phyloP scores from a whole-genome alignment of 1,140 invertebrate species.

The Trichogramma pretiosum region DNA sequence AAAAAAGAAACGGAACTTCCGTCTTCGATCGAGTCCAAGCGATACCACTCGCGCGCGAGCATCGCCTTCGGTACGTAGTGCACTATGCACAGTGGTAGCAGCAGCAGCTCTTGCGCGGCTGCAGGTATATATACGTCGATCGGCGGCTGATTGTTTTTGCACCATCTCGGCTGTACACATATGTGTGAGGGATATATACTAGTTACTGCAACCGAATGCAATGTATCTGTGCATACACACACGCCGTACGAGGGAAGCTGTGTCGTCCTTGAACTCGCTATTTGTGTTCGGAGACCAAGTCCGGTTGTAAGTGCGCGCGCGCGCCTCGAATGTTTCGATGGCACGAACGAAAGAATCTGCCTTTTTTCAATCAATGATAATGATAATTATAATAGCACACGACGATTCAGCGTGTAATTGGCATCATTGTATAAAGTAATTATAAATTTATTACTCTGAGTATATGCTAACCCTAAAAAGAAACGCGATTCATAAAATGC shows the following conservation, averaged over 20 bases:
- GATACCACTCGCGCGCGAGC: constrained; percentile 19
- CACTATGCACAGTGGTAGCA: background rate
- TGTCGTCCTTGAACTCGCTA: too few relatives aligned
- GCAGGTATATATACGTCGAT: background rate
- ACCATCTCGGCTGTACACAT: background rate
- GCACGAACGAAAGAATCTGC: too few relatives aligned
- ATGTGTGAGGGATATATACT: too few relatives aligned
- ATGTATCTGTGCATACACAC: constrained; percentile 20
- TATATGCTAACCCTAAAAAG: too few relatives aligned
- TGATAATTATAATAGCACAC: too few relatives aligned
- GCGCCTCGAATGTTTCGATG: too few relatives aligned
- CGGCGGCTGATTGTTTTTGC: constrained; percentile 7
- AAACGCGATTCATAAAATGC: background rate
- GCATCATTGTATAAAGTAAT: too few relatives aligned
- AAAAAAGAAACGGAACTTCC: too few relatives aligned
- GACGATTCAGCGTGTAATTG: too few relatives aligned
- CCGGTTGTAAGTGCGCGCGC: background rate
- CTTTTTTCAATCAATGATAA: too few relatives aligned
- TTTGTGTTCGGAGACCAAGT: constrained; percentile 6
- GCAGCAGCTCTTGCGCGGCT: background rate
- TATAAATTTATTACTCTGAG: too few relatives aligned
- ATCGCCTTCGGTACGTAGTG: background rate
- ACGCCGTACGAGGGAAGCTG: too few relatives aligned
- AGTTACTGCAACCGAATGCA: constrained; percentile 25
- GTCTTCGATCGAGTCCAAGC: constrained; percentile 26